Evolutionary conservation across 2,113 vertebrate genomes (phyloP).

Genomic region (Alectura lathami): DNA sequence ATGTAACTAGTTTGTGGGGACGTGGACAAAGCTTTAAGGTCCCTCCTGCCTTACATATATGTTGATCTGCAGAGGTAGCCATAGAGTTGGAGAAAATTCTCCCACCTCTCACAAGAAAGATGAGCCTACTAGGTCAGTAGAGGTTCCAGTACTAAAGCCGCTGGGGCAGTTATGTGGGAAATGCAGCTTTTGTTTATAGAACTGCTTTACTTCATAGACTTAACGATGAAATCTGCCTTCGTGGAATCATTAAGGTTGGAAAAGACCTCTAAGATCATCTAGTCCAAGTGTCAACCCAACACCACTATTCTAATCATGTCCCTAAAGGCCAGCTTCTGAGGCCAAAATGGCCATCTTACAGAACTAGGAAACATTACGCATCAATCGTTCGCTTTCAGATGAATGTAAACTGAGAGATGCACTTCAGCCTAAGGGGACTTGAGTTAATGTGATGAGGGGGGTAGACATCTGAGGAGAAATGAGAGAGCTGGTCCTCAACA

Average conservation of each 20-base stretch:
- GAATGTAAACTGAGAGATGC: neutral
- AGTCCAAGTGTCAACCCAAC: too few species aligned
- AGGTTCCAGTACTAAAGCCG: neutral
- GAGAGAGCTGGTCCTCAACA: neutral
- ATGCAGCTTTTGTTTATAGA: neutral
- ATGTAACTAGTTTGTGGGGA: neutral
- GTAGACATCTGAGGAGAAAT: neutral
- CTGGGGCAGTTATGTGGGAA: neutral
- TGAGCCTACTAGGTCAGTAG: neutral
- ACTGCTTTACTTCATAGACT: too few species aligned
- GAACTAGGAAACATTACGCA: neutral
- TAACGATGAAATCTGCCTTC: too few species aligned
- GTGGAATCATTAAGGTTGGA: too few species aligned
- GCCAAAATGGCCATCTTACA: neutral
- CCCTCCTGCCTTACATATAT: neutral
- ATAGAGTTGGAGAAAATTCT: neutral
- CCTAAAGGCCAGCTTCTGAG: too few species aligned
- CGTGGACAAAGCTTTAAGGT: neutral
- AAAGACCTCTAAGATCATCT: too few species aligned
- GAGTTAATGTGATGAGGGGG: neutral
- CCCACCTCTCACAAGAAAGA: neutral
- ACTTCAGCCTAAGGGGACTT: neutral
- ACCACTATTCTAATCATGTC: too few species aligned
- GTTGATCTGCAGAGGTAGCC: neutral
- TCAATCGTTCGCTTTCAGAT: neutral